phyloP scores from a whole-genome alignment of 2,113 vertebrate species.

The Anguilla japonica region DNA sequence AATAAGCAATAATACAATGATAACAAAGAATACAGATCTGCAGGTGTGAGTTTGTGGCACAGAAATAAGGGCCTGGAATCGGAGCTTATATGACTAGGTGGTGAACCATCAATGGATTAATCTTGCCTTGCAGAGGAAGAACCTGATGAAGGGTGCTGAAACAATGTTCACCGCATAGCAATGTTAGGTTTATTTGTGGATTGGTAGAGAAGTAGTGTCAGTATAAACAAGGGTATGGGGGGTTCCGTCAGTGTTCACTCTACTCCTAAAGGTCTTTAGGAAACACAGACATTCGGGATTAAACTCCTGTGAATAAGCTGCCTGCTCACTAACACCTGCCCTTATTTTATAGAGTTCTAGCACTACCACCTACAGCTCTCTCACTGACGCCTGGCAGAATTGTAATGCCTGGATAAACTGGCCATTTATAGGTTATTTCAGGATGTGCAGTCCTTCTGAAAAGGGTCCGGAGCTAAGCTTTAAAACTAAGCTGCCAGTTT shows the following conservation, averaged over 20 bases:
- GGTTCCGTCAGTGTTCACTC: neutral
- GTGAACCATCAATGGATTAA: neutral
- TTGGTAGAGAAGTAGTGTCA: neutral
- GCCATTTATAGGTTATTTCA: conserved; percentile 14
- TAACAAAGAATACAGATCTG: too few relatives aligned
- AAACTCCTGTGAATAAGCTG: neutral
- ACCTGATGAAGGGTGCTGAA: neutral
- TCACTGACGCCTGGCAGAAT: conserved; percentile 20
- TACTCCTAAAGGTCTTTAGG: neutral
- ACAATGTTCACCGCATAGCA: neutral
- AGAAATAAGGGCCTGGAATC: neutral
- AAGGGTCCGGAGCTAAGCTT: neutral
- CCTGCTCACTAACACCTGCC: neutral
- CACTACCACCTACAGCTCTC: neutral
- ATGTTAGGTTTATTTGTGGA: neutral
- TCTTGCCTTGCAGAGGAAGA: neutral
- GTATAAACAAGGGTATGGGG: neutral
- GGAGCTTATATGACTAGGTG: neutral
- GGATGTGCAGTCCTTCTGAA: neutral
- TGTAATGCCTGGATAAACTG: conserved; percentile 14
- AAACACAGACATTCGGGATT: neutral
- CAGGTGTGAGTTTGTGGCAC: too few relatives aligned
- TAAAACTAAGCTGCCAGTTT: neutral
- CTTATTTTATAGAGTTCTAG: conserved; percentile 1
- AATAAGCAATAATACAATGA: too few relatives aligned